Base-by-base conservation (phyloP, 2,113 vertebrate species). In the Cromileptes altivelis region DNA sequence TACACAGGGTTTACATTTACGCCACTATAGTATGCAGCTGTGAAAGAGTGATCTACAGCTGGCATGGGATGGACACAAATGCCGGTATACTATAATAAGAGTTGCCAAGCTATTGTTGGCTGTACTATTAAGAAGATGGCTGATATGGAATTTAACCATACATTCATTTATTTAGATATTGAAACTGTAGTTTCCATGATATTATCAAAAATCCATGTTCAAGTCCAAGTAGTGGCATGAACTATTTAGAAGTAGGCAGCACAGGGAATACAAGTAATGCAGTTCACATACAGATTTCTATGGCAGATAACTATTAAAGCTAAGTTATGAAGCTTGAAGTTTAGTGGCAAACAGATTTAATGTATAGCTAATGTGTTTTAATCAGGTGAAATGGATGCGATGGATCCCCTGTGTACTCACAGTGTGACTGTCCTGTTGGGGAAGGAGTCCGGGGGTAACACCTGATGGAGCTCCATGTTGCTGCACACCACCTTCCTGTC, bases 391-490 rank as follows among this genome's bases (percentile, higher is more conserved):
- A 62, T 60, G 4, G 27, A 27, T 3, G 23, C 11, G 25, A 47
- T 11, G n/a, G 17, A 23, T 47, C 17, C 18, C 4, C 0, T 33
- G 60, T 9, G 10, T 97, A 99, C 98, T 99, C 94, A 99, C 98
- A 99, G 94, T 25, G 97, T 96, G 92, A 97, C 95, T 12, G 97
- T 99, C 85, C 96, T 94, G 96, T 98, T 97, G 77, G 97, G 96
- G 75, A 98, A 95, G 45, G 95, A 91, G 65, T 96, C 95, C 19
- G 96, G 91, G 19, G 96, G 95, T 70, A 97, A 79, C 89, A 97
- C 95, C 90, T 95, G 96, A 80, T 93, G 94, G 70, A 97, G 96
- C 85, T 97, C 97, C 96, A 97, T 95, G 92, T 96, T 97, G 92
- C 96, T 98, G 91, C 97, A 98, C 47, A 98, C 96, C 89, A 97